phyloP scores from a whole-genome alignment of 2,113 vertebrate genomes.

The Cinclus mexicanus region DNA sequence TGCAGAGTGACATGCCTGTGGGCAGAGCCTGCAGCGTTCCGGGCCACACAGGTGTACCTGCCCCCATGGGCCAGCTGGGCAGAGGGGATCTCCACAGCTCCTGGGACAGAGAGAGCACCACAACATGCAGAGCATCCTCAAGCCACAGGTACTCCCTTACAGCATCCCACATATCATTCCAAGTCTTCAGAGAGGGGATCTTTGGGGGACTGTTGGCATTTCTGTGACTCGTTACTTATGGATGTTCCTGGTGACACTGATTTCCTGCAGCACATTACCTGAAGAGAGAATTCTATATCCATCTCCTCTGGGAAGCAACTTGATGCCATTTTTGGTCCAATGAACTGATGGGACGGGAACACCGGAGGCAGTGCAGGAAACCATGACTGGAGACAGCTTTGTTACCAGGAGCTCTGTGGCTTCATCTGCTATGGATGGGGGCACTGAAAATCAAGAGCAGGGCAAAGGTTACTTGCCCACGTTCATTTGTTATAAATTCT shows the following conservation, averaged over 20 bases:
- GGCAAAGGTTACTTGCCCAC: neutral
- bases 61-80: slow-evolving; percentile 85
- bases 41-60: slow-evolving; percentile 84
- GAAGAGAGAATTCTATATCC: slow-evolving; percentile 86
- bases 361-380: slow-evolving; percentile 88
- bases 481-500: neutral
- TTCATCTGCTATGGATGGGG: slow-evolving; percentile 94
- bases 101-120: slow-evolving; percentile 58
- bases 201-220: neutral
- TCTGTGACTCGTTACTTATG: neutral
- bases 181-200: neutral
- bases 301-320: slow-evolving; percentile 77
- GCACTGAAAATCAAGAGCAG: slow-evolving; percentile 78
- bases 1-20: slow-evolving; percentile 83
- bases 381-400: slow-evolving; percentile 82
- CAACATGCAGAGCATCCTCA: neutral
- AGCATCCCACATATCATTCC: neutral
- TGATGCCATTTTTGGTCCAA: slow-evolving; percentile 90
- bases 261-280: slow-evolving; percentile 72
- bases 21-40: slow-evolving; percentile 87
- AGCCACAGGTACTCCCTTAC: neutral
- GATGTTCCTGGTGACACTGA: neutral
- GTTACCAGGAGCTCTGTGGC: slow-evolving; percentile 85
- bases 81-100: slow-evolving; percentile 84
- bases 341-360: slow-evolving; percentile 85